Percentiles rank a stretch among this genome's conserved stretches.
Evolutionary conservation across 2,888 invertebrate genomes (phyloP).

Genomic region (Argyresthia albistria): DNA sequence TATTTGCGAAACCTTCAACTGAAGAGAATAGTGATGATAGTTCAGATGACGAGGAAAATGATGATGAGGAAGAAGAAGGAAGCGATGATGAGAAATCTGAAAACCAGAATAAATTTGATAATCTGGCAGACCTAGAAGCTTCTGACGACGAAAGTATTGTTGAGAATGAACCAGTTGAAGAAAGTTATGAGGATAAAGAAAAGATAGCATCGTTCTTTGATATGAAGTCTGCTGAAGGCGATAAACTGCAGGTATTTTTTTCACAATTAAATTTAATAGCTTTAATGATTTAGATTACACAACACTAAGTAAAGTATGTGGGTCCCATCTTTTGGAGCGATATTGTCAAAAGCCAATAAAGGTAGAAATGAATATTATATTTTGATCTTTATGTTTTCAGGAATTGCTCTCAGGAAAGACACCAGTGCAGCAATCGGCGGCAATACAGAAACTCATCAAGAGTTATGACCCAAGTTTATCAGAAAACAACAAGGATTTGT

Average conservation of each 20-base stretch:
- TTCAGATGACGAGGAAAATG: conserved; percentile 11
- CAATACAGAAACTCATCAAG: conserved; percentile 88
- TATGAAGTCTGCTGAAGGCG: conserved; percentile 36
- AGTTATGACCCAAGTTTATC: conserved; percentile 88
- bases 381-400: conserved; percentile 29
- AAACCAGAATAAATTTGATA: conserved; percentile 7
- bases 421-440: conserved; percentile 76
- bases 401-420: conserved; percentile 74
- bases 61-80: conserved; percentile 9
- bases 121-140: not conserved
- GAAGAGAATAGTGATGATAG: conserved; percentile 13
- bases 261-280: too few relatives aligned
- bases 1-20: not conserved
- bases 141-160: conserved; percentile 7
- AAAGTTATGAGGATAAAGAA: conserved; percentile 17
- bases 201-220: conserved; percentile 44
- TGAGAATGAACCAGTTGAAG: conserved; percentile 12
- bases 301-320: too few relatives aligned
- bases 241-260: conserved; percentile 43
- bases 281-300: too few relatives aligned
- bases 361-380: too few relatives aligned
- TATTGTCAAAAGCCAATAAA: too few relatives aligned
- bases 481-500: conserved; percentile 82
- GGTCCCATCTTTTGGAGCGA: too few relatives aligned
- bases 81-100: conserved; percentile 17